Base-by-base conservation (phyloP, 2,113 vertebrate species). In the Centrocercus urophasianus region DNA sequence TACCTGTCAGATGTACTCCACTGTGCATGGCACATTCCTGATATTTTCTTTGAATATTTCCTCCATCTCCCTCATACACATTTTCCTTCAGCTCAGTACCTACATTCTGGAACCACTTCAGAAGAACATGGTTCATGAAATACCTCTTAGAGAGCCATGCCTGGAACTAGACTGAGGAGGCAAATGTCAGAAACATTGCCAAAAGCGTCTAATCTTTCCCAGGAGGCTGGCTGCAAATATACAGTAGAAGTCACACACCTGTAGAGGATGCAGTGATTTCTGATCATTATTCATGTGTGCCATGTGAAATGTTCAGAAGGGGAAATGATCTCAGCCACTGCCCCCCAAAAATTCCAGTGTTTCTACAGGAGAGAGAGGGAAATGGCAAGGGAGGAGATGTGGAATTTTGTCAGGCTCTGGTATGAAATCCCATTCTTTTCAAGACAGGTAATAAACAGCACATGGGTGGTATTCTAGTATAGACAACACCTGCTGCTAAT, bases 401-500 rank as follows among this genome's bases (percentile, higher is more conserved):
- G 66, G 79, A 88, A 36, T 77, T 92, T 89, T 88, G 65, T 94
- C 86, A 90, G 76, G 76, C 63, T 96, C 77, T 93, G 61, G 36
- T 86, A 95, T 78, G 61, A 89, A 93, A 92, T 79, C 25, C 42
- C 83, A n/a, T 88, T 84, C 75, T 93, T 95, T 94, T 95, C 94
- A 93, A 89, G 81, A 93, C 89, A 90, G 90, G 91, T 83, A 96
- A 95, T 90, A 87, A 86, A 89, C 66, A 96, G 89, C 83, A 93
- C 54, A 79, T 91, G 69, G 57, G 81, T 91, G 61, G 42, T 89
- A 93, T 90, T 93, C 85, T 86, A 93, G 73, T 86, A 93, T 40
- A 95, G 86, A 91, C 89, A 95, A 95, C 75, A 95, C 78, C 96
- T 96, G 94, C 83, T 92, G 88, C 93, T 97, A 95, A 69, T 79